Percentiles rank a stretch among this genome's conserved stretches.
Evolutionary conservation across 2,888 invertebrate species (phyloP).

Genomic region (Leptinotarsa tumamoca): DNA sequence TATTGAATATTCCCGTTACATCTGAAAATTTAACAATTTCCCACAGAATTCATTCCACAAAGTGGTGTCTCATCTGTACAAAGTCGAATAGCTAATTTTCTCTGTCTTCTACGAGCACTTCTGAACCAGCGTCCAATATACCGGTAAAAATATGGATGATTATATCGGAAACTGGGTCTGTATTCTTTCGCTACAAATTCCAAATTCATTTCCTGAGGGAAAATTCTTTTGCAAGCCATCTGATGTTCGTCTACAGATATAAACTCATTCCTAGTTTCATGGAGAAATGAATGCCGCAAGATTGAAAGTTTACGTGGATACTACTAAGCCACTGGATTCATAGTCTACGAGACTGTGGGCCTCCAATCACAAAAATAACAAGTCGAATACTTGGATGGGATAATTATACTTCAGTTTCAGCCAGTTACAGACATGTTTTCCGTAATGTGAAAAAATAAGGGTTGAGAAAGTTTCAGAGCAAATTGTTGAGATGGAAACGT

Average conservation of each 20-base stretch:
- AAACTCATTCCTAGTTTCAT: neutral
- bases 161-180: neutral
- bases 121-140: conserved; percentile 7
- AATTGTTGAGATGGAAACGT: too few species aligned
- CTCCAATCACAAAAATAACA: too few species aligned
- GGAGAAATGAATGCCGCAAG: neutral
- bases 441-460: too few species aligned
- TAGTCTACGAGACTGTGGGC: too few species aligned
- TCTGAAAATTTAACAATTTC: neutral
- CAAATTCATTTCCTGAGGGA: neutral
- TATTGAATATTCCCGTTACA: neutral
- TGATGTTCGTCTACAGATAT: neutral
- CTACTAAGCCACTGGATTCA: too few species aligned
- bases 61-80: conserved; percentile 18
- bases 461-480: too few species aligned
- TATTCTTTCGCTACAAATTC: conserved; percentile 2
- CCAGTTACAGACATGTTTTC: too few species aligned
- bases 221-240: neutral
- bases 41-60: conserved; percentile 1
- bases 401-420: too few species aligned
- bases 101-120: conserved; percentile 2
- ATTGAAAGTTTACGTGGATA: neutral
- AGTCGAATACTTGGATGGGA: too few species aligned
- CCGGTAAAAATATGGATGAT: conserved; percentile 3
- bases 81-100: neutral